A percentile compares a stretch with the other conserved stretches of the same genome.
Conservation (phyloP, 2,797 vertebrate species). For the Rhabdophis nuchalis region DNA sequence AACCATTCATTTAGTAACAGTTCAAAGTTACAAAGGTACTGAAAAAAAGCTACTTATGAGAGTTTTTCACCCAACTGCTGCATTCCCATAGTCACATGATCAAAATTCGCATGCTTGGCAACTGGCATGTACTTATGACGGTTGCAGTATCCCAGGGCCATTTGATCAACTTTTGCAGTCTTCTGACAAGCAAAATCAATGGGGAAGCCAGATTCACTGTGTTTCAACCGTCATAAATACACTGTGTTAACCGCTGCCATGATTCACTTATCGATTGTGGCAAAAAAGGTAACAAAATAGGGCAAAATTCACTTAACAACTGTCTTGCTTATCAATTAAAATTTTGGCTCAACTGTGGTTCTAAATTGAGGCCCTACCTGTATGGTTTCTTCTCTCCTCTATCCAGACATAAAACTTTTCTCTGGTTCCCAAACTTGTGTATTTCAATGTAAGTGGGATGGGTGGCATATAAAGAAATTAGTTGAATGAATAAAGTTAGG, state of each 20-base stretch:
- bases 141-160: no score
- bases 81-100: no score
- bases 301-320: not conserved
- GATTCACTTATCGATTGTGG: not conserved
- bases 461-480: not conserved
- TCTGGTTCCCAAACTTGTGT: not conserved
- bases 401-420: not conserved
- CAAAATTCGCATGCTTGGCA: no score
- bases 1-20: no score
- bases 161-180: no score
- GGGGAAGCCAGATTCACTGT: not conserved
- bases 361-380: not conserved
- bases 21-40: no score
- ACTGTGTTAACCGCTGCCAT: no score
- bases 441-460: not conserved
- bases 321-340: not conserved
- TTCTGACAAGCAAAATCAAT: not conserved
- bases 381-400: not conserved
- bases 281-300: not conserved
- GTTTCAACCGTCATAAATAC: no score
- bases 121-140: no score
- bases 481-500: not conserved
- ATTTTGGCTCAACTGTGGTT: not conserved
- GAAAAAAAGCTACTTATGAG: no score
- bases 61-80: no score